phyloP scores from a whole-genome alignment of 1,140 invertebrate genomes.

The Camponotus floridanus region DNA sequence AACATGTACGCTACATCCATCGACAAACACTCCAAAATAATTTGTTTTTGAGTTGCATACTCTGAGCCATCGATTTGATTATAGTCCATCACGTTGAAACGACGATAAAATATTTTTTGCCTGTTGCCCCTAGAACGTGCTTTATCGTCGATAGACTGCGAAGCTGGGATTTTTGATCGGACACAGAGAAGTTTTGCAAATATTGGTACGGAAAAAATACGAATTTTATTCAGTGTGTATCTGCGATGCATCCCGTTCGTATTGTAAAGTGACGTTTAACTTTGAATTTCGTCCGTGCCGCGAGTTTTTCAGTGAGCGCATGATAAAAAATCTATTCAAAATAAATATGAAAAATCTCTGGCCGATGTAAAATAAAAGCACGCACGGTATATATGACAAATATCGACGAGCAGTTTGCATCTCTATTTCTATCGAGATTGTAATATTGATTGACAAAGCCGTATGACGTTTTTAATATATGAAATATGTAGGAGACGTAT shows the following conservation, averaged over 20 bases:
- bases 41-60: slow-evolving; percentile 35
- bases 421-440: slow-evolving; percentile 51
- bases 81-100: slow-evolving; percentile 33
- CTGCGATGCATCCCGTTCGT: slow-evolving; percentile 25
- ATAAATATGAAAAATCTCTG: slow-evolving; percentile 56
- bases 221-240: slow-evolving; percentile 52
- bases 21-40: slow-evolving; percentile 7
- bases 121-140: slow-evolving; percentile 25
- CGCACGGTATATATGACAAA: slow-evolving; percentile 35
- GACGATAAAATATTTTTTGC: slow-evolving; percentile 55
- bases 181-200: slow-evolving; percentile 62
- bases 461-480: slow-evolving; percentile 51
- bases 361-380: slow-evolving; percentile 50
- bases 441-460: slow-evolving; percentile 59
- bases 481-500: slow-evolving; percentile 33
- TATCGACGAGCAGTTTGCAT: slow-evolving; percentile 7
- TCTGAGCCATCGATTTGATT: slow-evolving; percentile 46
- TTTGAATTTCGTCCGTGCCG: slow-evolving; percentile 50
- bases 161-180: slow-evolving; percentile 54
- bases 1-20: background rate
- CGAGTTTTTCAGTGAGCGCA: slow-evolving; percentile 34
- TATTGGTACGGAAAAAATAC: slow-evolving; percentile 60
- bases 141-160: slow-evolving; percentile 51
- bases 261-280: slow-evolving; percentile 61
- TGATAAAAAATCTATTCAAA: slow-evolving; percentile 57